phyloP scores from a whole-genome alignment of 2,113 vertebrate species.

The Antechinus stuartii region DNA sequence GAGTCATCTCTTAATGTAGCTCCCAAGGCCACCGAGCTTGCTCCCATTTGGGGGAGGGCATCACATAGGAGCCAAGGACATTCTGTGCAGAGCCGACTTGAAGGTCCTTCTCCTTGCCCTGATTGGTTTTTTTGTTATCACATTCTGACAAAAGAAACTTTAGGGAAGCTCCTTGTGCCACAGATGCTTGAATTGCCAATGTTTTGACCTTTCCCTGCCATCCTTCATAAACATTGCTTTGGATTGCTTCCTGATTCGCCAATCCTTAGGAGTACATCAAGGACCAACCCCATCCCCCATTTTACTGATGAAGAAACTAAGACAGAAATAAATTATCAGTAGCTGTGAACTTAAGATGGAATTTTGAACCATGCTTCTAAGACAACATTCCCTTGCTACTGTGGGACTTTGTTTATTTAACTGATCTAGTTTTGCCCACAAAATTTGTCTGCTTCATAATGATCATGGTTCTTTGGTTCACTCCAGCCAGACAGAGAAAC shows the following conservation, averaged over 20 bases:
- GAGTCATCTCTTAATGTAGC: neutral
- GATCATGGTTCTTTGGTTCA: constrained; percentile 9
- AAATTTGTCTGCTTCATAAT: constrained; percentile 1
- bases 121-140: neutral
- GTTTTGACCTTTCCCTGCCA: neutral
- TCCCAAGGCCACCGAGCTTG: neutral
- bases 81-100: fast-evolving
- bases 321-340: neutral
- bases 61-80: neutral
- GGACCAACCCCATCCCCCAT: neutral
- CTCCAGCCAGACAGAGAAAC: neutral
- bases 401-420: neutral
- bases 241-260: neutral
- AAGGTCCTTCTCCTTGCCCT: neutral
- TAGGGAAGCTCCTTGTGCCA: neutral
- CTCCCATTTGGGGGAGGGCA: neutral
- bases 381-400: neutral
- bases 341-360: neutral
- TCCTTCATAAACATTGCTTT: neutral
- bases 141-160: neutral
- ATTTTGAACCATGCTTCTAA: neutral
- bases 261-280: neutral
- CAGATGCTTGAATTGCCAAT: neutral
- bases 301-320: neutral
- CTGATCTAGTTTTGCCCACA: neutral